Conservation (phyloP, 1,140 invertebrate genomes). For the Charaxes varanes region DNA sequence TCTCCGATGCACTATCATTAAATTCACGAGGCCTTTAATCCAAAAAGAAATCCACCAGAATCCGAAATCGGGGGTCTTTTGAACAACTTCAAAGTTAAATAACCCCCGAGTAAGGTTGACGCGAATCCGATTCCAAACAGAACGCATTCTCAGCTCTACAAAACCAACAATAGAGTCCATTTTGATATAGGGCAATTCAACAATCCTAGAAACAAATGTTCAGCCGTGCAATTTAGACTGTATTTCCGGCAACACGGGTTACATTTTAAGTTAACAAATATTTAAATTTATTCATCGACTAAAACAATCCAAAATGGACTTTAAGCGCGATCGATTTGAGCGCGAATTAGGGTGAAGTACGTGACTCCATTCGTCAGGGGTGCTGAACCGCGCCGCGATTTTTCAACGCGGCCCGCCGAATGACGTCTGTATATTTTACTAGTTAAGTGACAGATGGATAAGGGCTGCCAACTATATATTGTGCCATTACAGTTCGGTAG, state of each 20-base stretch:
- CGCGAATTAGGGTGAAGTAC: constrained; percentile 14
- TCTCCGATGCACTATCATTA: constrained; percentile 64
- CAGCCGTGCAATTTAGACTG: constrained; percentile 69
- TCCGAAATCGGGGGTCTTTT: constrained; percentile 67
- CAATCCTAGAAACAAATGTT: constrained; percentile 63
- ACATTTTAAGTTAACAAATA: constrained; percentile 74
- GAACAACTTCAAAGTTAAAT: constrained; percentile 72
- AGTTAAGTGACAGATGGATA: constrained; percentile 71
- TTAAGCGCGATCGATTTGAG: constrained; percentile 25
- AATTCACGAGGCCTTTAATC: constrained; percentile 70
- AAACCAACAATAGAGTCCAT: constrained; percentile 31
- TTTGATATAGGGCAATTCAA: constrained; percentile 22
- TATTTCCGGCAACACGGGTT: constrained; percentile 71
- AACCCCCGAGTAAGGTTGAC: constrained; percentile 45
- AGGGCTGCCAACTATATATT: constrained; percentile 70
- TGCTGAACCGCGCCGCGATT: constrained; percentile 52
- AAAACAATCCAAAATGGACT: constrained; percentile 38
- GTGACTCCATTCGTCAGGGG: constrained; percentile 33
- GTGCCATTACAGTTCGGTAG: constrained; percentile 67
- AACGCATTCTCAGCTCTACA: constrained; percentile 25
- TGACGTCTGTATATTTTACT: constrained; percentile 73
- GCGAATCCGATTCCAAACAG: constrained; percentile 10
- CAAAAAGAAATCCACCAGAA: constrained; percentile 70
- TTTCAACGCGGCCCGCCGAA: constrained; percentile 62
- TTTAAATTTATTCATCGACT: constrained; percentile 67